These are phyloP conservation scores for Bombus consobrinus DNA, from an alignment of 1,140 invertebrate genomes.

Conservation along the genomic window DNA sequence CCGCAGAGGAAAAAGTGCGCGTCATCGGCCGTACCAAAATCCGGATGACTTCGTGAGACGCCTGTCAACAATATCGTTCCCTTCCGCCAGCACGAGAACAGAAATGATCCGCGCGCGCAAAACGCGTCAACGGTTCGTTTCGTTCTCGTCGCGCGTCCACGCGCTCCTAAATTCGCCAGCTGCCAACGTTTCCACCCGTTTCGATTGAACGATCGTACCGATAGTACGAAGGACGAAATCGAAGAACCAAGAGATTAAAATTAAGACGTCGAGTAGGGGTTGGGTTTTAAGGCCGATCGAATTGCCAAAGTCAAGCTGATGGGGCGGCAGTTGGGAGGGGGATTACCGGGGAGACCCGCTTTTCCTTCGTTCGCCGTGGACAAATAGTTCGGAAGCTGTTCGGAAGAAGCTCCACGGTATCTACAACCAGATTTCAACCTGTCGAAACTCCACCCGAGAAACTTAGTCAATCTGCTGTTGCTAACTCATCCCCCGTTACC, in stretches of 20 bases:
- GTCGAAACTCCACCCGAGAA: conserved; percentile 75
- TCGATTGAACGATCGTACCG: neutral
- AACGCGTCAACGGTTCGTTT: neutral
- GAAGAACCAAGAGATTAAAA: conserved; percentile 12
- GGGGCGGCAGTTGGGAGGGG: neutral
- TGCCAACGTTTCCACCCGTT: neutral
- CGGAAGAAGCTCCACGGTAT: conserved; percentile 68
- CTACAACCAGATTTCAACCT: conserved; percentile 76
- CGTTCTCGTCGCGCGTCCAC: neutral
- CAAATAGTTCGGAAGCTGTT: conserved; percentile 66
- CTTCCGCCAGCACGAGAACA: conserved; percentile 32
- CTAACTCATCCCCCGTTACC: conserved; percentile 68
- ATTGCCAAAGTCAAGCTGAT: conserved; percentile 28
- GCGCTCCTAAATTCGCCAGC: too few relatives aligned
- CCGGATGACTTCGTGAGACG: conserved; percentile 78
- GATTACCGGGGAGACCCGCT: neutral
- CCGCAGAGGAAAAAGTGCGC: conserved; percentile 75
- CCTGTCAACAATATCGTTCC: conserved; percentile 77
- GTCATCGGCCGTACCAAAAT: conserved; percentile 76
- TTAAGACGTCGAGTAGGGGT: conserved; percentile 1
- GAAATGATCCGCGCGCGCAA: neutral
- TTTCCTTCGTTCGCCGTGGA: conserved; percentile 46
- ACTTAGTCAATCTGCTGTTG: conserved; percentile 79
- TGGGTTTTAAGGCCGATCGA: conserved; percentile 34
- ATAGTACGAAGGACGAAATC: neutral